phyloP scores from a whole-genome alignment of 2,797 vertebrate genomes.

The Schizopygopsis pylzovi region DNA sequence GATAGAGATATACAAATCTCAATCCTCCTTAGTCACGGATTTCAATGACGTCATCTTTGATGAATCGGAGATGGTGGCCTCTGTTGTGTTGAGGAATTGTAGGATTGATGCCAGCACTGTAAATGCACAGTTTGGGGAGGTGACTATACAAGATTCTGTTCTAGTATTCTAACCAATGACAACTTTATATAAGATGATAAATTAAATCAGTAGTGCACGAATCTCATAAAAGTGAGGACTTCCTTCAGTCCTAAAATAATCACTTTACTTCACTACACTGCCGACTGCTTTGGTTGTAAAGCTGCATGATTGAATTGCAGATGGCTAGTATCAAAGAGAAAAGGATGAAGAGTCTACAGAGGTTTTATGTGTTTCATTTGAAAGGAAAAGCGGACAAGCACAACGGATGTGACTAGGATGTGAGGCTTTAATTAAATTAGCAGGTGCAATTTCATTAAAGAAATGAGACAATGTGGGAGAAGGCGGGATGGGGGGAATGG shows the following conservation, averaged over 20 bases:
- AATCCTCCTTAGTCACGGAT: slow-evolving; percentile 10
- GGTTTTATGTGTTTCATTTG: slow-evolving; percentile 31
- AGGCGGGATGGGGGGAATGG: slow-evolving; percentile 19
- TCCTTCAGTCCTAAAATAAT: slow-evolving; percentile 9
- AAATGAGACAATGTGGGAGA: slow-evolving; percentile 33
- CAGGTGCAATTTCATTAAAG: slow-evolving; percentile 63
- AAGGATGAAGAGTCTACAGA: slow-evolving; percentile 35
- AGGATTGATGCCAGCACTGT: slow-evolving; percentile 2
- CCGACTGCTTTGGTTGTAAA: slow-evolving; percentile 27
- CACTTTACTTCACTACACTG: neutral
- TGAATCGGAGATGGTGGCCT: neutral
- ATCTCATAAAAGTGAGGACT: neutral
- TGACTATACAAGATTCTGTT: too few relatives aligned
- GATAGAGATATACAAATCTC: neutral
- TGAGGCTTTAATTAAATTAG: slow-evolving; percentile 73
- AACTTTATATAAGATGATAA: neutral
- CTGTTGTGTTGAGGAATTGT: slow-evolving; percentile 13
- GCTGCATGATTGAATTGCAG: slow-evolving; percentile 53
- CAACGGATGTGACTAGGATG: slow-evolving; percentile 24
- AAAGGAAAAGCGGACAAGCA: slow-evolving; percentile 12
- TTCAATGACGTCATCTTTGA: neutral
- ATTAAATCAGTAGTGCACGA: neutral
- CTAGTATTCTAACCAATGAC: neutral
- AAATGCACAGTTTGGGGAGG: neutral
- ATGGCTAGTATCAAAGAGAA: slow-evolving; percentile 62